Percentiles rank a stretch among this genome's conserved stretches.
Conservation (phyloP, 2,113 vertebrate genomes). For the Atlantisia rogersi region DNA sequence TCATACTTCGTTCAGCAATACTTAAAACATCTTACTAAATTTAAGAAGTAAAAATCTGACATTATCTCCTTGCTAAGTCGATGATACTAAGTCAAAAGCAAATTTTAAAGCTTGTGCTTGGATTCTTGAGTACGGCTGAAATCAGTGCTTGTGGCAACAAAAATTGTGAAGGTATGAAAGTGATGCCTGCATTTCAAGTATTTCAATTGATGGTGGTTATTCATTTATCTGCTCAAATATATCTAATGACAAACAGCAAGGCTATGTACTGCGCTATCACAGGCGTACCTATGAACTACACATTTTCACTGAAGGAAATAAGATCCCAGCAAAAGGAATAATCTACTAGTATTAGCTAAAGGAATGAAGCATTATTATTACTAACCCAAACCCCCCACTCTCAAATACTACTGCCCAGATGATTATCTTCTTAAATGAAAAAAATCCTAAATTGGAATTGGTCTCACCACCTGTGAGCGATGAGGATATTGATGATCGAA, state of each 20-base stretch:
- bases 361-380: background rate
- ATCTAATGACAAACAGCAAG: background rate
- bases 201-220: background rate
- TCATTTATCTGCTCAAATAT: background rate
- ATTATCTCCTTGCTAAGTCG: background rate
- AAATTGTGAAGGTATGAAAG: background rate
- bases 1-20: background rate
- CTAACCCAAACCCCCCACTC: background rate
- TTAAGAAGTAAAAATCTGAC: background rate
- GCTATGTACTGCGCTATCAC: background rate
- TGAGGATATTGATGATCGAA: constrained; percentile 42
- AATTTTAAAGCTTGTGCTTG: background rate
- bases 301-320: background rate
- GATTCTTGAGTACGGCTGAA: background rate
- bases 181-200: background rate
- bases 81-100: background rate
- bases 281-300: background rate
- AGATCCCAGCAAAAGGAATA: constrained; percentile 3
- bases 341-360: background rate
- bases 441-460: constrained; percentile 10
- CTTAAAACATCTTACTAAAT: background rate
- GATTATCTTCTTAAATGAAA: background rate
- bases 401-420: constrained; percentile 9
- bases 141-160: background rate
- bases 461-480: constrained; percentile 81